These are phyloP conservation scores for Aphis craccivora DNA, from an alignment of 1,140 invertebrate species.

Conservation along the genomic window DNA sequence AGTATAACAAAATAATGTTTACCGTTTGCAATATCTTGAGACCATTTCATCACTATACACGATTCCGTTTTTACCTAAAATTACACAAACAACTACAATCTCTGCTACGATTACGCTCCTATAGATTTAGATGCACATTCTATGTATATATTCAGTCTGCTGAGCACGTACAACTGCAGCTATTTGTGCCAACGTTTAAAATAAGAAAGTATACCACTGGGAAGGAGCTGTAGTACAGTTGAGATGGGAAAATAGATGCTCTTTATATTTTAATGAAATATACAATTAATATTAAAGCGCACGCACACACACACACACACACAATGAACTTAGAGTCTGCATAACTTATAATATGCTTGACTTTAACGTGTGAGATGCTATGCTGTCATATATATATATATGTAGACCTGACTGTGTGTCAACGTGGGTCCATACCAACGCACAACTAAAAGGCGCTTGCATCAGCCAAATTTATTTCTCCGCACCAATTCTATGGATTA, in stretches of 20 bases:
- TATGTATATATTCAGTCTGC: not conserved
- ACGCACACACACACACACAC: too few species aligned
- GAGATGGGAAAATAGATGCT: not conserved
- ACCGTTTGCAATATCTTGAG: not conserved
- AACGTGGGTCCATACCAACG: not conserved
- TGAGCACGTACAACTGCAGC: not conserved
- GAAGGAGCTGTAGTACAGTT: not conserved
- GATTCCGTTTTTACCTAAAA: not conserved
- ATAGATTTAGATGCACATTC: not conserved
- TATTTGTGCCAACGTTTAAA: constrained; percentile 15
- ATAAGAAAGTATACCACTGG: constrained; percentile 4
- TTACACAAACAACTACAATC: not conserved
- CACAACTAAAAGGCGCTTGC: not conserved
- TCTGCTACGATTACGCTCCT: not conserved
- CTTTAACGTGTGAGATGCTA: not conserved
- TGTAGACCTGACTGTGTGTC: not conserved
- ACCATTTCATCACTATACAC: not conserved
- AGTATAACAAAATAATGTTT: not conserved
- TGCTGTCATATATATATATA: not conserved
- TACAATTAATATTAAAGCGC: not conserved
- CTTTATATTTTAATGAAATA: constrained; percentile 19
- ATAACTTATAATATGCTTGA: not conserved
- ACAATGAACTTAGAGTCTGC: not conserved
- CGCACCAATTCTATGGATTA: not conserved
- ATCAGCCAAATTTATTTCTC: not conserved